phyloP scores from a whole-genome alignment of 2,888 invertebrate genomes.

The Agrenia bidenticulata region DNA sequence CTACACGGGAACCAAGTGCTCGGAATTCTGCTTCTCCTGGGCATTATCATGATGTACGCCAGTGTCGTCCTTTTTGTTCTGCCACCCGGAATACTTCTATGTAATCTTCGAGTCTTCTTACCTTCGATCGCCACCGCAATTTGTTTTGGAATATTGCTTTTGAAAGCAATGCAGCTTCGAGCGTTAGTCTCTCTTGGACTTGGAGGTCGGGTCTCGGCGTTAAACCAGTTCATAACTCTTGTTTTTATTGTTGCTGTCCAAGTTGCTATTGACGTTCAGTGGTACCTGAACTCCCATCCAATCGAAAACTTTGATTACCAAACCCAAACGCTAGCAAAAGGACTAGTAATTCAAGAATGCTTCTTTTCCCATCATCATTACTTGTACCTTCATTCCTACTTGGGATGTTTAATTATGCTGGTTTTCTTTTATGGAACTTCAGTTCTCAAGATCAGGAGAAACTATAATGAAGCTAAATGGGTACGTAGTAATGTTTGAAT shows the following conservation, averaged over 20 bases:
- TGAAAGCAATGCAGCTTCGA: conserved; percentile 56
- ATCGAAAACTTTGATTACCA: conserved; percentile 26
- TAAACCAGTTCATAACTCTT: conserved; percentile 55
- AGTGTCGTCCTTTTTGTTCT: conserved; percentile 55
- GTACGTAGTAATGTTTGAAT: conserved; percentile 29
- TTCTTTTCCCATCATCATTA: conserved; percentile 53
- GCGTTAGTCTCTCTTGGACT: conserved; percentile 56
- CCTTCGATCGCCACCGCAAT: conserved; percentile 55
- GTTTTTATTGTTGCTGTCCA: conserved; percentile 55
- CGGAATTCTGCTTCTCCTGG: conserved; percentile 54
- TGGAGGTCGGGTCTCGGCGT: conserved; percentile 55
- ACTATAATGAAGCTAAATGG: conserved; percentile 56
- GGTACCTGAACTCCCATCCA: conserved; percentile 52
- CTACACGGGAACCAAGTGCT: conserved; percentile 54
- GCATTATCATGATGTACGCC: conserved; percentile 54
- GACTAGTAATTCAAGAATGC: conserved; percentile 49
- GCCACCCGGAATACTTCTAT: conserved; percentile 54
- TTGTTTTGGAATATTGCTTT: conserved; percentile 56
- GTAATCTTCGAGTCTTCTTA: conserved; percentile 54
- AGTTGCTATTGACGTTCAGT: conserved; percentile 54
- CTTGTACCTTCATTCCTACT: conserved; percentile 54
- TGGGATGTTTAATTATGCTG: conserved; percentile 53
- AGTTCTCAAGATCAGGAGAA: conserved; percentile 54
- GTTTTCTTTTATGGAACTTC: conserved; percentile 55
- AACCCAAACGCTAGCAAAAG: neutral